Evolutionary conservation across 1,140 invertebrate species (phyloP).

Genomic region (Eupristina koningsbergeri): DNA sequence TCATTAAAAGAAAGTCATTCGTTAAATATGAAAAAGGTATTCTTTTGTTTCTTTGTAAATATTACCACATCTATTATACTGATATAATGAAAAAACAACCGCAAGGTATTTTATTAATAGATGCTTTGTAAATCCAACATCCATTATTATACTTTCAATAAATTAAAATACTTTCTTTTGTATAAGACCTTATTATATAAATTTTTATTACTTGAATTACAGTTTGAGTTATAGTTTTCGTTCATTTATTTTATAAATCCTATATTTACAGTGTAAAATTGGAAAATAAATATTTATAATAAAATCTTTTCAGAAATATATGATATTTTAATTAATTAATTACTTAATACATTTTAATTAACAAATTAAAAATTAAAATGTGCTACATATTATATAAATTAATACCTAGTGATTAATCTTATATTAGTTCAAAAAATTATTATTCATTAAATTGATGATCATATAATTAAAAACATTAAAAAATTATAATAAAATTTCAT

Average conservation of each 20-base stretch:
- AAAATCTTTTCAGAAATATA: no score
- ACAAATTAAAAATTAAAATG: no score
- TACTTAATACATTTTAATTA: no score
- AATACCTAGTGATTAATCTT: no score
- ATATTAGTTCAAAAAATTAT: no score
- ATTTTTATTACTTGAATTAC: background rate
- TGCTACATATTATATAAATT: no score
- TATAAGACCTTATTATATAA: background rate
- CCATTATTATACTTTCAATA: background rate
- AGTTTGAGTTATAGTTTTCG: background rate
- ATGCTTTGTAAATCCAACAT: background rate
- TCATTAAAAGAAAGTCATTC: slow-evolving; percentile 41
- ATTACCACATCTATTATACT: background rate
- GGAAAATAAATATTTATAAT: no score
- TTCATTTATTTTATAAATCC: background rate
- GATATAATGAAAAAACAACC: slow-evolving; percentile 1
- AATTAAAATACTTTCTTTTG: background rate
- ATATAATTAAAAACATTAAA: no score
- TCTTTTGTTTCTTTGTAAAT: background rate
- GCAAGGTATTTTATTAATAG: slow-evolving; percentile 17
- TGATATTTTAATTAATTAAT: no score
- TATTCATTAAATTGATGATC: no score
- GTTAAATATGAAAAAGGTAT: background rate
- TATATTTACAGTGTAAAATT: background rate
- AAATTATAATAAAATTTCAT: no score